A percentile compares a stretch with the other conserved stretches of the same genome.
Conservation (phyloP, 2,888 invertebrate species). For the Agrochola lychnidis region DNA sequence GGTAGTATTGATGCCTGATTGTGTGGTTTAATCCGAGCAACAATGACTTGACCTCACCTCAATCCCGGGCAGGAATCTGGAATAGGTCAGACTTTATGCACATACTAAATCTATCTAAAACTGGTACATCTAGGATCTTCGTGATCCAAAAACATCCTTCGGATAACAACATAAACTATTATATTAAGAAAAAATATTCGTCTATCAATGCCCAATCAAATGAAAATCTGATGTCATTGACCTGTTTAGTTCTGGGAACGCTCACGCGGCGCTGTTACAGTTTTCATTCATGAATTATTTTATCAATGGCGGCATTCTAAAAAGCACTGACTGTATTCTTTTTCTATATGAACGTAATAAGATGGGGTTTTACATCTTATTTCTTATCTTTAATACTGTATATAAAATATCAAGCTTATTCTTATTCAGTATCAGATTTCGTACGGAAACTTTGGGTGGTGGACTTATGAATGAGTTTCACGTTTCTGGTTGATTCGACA, state of each 20-base stretch:
- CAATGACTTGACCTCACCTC: not conserved
- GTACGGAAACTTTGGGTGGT: not conserved
- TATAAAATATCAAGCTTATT: not conserved
- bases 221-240: slow-evolving; percentile 27
- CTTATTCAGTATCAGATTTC: no score
- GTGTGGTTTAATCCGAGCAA: not conserved
- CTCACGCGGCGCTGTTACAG: slow-evolving; percentile 41
- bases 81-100: not conserved
- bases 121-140: not conserved
- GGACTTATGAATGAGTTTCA: slow-evolving; percentile 14
- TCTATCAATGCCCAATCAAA: not conserved
- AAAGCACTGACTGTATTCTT: not conserved
- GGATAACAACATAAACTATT: not conserved
- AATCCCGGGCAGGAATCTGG: not conserved
- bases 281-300: slow-evolving; percentile 34
- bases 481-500: not conserved
- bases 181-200: not conserved
- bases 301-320: slow-evolving; percentile 18
- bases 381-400: no score
- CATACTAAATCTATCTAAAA: not conserved
- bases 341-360: not conserved
- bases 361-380: not conserved
- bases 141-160: not conserved
- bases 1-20: not conserved
- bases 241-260: slow-evolving; percentile 24